Evolutionary conservation across 2,113 vertebrate species (phyloP).

Genomic region (Hippocampus mohnikei): DNA sequence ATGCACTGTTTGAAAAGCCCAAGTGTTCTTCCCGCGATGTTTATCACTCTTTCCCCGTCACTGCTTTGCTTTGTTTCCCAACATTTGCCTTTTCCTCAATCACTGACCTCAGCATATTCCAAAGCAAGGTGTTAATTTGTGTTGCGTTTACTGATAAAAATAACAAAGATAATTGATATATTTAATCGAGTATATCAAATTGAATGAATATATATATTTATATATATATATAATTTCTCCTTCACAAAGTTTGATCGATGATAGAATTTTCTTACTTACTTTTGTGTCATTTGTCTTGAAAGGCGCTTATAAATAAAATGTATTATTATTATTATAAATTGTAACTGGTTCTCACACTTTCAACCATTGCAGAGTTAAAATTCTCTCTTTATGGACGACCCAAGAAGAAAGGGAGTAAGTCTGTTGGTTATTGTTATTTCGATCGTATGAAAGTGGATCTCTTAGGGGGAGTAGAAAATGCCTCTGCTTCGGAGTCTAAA

Average conservation of each 20-base stretch:
- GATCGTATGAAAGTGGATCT: neutral
- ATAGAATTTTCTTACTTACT: neutral
- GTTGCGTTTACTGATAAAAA: neutral
- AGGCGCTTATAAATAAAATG: no score
- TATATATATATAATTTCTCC: neutral
- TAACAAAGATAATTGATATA: neutral
- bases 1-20: conserved; percentile 36
- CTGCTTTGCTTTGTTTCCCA: conserved; percentile 15
- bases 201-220: neutral
- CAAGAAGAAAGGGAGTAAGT: neutral
- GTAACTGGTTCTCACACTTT: neutral
- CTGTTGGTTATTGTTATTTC: neutral
- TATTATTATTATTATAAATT: no score
- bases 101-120: no score
- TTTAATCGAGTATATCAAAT: neutral
- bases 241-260: neutral
- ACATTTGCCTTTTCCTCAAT: conserved; percentile 7
- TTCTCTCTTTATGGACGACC: neutral
- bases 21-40: conserved; percentile 53
- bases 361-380: neutral
- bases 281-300: no score
- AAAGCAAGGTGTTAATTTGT: neutral
- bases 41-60: conserved; percentile 47
- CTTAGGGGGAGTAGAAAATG: neutral
- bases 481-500: neutral